phyloP scores from a whole-genome alignment of 2,797 vertebrate genomes.

The Molossus alvarezi region DNA sequence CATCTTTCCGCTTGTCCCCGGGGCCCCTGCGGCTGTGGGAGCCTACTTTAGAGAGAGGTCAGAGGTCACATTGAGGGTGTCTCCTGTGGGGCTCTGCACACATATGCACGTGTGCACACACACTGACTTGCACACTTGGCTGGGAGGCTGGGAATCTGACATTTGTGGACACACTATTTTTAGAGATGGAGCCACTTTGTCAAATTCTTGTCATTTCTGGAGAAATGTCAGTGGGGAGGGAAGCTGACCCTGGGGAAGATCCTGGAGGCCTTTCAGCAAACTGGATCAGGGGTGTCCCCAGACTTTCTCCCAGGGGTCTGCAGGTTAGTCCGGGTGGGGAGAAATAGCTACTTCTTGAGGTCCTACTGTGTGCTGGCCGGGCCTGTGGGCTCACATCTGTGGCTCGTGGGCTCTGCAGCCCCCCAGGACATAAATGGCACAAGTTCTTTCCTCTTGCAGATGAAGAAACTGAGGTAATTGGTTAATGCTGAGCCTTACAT shows the following conservation, averaged over 20 bases:
- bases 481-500: neutral
- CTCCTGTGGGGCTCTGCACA: neutral
- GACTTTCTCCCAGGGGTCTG: neutral
- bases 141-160: neutral
- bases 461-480: neutral
- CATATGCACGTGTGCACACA: neutral
- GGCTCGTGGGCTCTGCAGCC: neutral
- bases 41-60: neutral
- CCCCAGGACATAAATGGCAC: neutral
- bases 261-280: neutral
- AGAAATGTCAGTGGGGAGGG: neutral
- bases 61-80: neutral
- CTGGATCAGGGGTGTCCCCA: neutral
- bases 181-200: neutral
- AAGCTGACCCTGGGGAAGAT: neutral
- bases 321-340: fast-evolving
- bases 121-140: too few species aligned
- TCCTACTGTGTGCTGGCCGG: neutral
- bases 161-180: neutral
- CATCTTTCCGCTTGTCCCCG: fast-evolving
- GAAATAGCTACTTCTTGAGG: neutral
- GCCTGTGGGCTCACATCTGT: fast-evolving
- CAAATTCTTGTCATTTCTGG: neutral
- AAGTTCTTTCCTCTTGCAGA: neutral
- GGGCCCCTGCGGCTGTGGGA: neutral